Conservation (phyloP, 2,888 invertebrate genomes). For the Shargacucullia verbasci region DNA sequence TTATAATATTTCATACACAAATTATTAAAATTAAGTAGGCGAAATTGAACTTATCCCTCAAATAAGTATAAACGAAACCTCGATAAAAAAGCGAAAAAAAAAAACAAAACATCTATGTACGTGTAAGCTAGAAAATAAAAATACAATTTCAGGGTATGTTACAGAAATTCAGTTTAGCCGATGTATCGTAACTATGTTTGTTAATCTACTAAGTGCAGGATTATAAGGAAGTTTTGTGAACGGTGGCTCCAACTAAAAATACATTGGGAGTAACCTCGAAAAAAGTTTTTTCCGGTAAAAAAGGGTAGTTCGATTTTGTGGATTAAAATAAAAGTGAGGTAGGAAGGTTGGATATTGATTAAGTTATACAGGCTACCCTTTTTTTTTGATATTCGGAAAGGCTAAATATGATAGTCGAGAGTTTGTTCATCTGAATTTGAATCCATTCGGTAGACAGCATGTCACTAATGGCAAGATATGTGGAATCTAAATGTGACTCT, state of each 20-base stretch:
- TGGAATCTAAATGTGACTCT: no score
- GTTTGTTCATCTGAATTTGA: no score
- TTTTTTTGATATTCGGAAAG: no score
- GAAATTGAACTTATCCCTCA: no score
- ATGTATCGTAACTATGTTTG: conserved; percentile 52
- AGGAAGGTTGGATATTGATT: background rate
- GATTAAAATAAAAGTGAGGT: conserved; percentile 29
- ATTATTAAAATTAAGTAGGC: no score
- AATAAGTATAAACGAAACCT: conserved; percentile 6
- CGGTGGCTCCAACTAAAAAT: conserved; percentile 35
- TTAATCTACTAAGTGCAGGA: conserved; percentile 62
- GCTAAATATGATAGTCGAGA: no score
- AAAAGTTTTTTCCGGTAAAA: conserved; percentile 16
- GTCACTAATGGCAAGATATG: no score
- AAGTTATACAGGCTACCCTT: background rate
- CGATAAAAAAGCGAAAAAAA: conserved; percentile 17
- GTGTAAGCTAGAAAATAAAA: conserved; percentile 36
- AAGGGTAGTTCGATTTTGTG: conserved; percentile 18
- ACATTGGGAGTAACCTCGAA: conserved; percentile 22
- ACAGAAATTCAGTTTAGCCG: conserved; percentile 30
- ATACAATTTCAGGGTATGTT: conserved; percentile 27
- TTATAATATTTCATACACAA: no score
- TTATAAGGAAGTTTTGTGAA: conserved; percentile 46
- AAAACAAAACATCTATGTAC: background rate
- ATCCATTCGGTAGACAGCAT: no score